Evolutionary conservation across 2,113 vertebrate genomes (phyloP), one percentile per base, ranked within the genome.

Genomic region (Lepisosteus osseus): DNA sequence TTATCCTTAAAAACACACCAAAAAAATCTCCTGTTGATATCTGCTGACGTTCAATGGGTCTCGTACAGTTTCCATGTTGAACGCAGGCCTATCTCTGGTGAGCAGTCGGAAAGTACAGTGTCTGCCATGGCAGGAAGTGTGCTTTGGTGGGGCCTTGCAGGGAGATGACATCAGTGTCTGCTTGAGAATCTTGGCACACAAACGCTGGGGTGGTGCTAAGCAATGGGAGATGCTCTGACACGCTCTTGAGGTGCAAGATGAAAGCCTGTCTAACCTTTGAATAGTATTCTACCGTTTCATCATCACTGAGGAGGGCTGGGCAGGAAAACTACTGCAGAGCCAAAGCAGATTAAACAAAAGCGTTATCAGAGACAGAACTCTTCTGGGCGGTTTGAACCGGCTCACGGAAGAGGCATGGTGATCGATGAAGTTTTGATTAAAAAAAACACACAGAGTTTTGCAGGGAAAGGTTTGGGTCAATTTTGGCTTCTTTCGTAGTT

Each of bases 91-190:
- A 74, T 74, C 72, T 68, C 7, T 51, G 43, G 65, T 43, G 15
- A 64, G 42, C 57, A 69, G 67, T 4, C 4, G 67, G 61, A 74
- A 70, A 70, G 73, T 56, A 64, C 67, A 65, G 47, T 12, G 45
- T 62, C 65, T 68, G 72, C 44, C n/a, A 59, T 5, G 45, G 56
- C 29, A 63, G 3, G 67, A 42, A 69, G 42, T 74, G 54, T 68
- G 66, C 61, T 73, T 73, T 61, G 57, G 43, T 55, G 43, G 69
- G 69, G 29, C n/a, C 29, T 65, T 15, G 29, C 13, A 5, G 15
- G 51, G 15, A 54, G 51, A 43, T 73, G 72, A 68, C 65, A 68
- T 62, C 65, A 61, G 65, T 42, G 13, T 67, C 72, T 68, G 65
- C 51, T 14, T 61, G 41, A 56, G 17, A 66, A 29, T 6, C 8